Base-by-base conservation (phyloP, 2,888 invertebrate genomes). In the Abscondita cerata region DNA sequence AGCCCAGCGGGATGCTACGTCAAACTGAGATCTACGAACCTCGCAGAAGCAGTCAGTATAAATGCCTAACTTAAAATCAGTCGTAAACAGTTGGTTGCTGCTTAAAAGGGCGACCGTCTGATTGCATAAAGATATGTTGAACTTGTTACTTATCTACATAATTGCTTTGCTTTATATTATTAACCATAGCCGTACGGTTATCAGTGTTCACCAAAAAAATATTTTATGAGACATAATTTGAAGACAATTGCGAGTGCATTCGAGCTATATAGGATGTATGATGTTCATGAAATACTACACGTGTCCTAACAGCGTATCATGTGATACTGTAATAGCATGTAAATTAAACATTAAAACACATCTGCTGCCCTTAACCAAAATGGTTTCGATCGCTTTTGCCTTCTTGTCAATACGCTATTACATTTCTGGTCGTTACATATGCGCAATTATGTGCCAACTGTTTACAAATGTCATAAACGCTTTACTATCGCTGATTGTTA, bases 141-240 rank as follows among this genome's bases (percentile, higher is more conserved):
- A 62, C 55, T 62, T 56, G 65, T 63, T 58, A 62, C 55, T 63
- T 65, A 65, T 65, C 65, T 65, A 44, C 65, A 57, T 65, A 65
- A 65, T 65, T 65, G 59, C 56, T 58, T 33, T 56, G 52, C 62
- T 25, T 25, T 25, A 25, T 59, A 59, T 50, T 59, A 62, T 53
- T 58, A 62, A 52, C 54, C 55, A 59, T 63, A 62, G 59, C 58
- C 58, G 50, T 33, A 50, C 52, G 54, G 48, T 62, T 58, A 63
- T 63, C 63, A n/a, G n/a, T n/a, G n/a, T n/a, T n/a, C n/a, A n/a
- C n/a, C n/a, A n/a, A n/a, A n/a, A n/a, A n/a, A n/a, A n/a, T n/a
- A n/a, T n/a, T n/a, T n/a, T n/a, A n/a, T n/a, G n/a, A n/a, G n/a
- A n/a, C n/a, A n/a, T n/a, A n/a, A 25, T 25, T 25, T 25, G 6